Base-by-base conservation (phyloP, 2,888 invertebrate genomes). In the Horisme vitalbata region DNA sequence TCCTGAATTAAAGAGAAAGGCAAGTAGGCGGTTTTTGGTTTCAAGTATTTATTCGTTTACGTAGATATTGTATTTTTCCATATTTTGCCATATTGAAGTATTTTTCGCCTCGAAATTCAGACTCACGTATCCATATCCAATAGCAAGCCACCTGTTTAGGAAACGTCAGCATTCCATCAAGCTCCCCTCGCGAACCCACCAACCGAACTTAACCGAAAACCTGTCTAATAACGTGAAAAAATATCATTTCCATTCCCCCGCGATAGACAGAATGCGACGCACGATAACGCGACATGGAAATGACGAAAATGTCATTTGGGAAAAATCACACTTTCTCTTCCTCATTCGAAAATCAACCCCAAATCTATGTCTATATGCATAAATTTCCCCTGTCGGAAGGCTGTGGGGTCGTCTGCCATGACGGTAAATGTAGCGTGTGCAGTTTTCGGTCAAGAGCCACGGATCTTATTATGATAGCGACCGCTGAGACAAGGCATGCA, bases 401-500 rank as follows among this genome's bases (percentile, higher is more conserved):
- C 5, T 8, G 10, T 12, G 36, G 39, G 41, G 33, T 37, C 26
- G 44, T 39, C 10, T 26, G 45, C 20, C 33, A 24, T 41, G 36
- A 30, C 38, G 41, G 37, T 41, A 52, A 59, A 59, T 59, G 59
- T 56, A 52, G 44, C 56, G 56, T 56, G 54, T 52, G 54, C 55
- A 55, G 52, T 54, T 56, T 52, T 56, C 52, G 56, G 54, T 52
- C 45, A 54, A 53, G 49, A 51, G 34, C 43, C 51, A 35, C 56
- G 38, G 56, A 56, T 59, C 56, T 54, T 55, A 58, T 58, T 58
- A 58, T 47, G 58, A 58, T 58, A 58, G 53, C 34, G 52, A 41
- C 27, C 20, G 45, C 41, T 28, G 45, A 46, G 55, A 48, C 57
- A 52, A 50, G 27, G n/a, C 27, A 28, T 48, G 37, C 43, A 34